Evolutionary conservation across 2,113 vertebrate species (phyloP), one percentile per base, ranked within the genome.

Genomic region (Marmota flaviventris): DNA sequence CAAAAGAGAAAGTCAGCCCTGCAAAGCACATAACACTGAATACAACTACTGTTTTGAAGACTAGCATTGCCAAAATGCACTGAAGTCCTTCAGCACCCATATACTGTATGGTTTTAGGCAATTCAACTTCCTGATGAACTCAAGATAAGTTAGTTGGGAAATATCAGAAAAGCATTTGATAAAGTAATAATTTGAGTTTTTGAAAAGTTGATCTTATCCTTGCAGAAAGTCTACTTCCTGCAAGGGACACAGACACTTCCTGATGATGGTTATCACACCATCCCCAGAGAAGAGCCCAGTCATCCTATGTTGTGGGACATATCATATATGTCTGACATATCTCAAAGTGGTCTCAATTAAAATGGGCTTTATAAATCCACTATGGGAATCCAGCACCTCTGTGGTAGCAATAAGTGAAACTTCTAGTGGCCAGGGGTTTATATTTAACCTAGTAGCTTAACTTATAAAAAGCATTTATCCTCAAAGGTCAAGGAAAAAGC

Each of bases 301-400:
- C 16, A 56, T 5, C 20, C 78, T 73, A 53, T 24, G 29, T n/a
- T 72, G 51, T 78, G 67, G 8, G 51, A 34, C 29, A 61, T 22
- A 39, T 58, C 18, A 12, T 10, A 4, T 4, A 27, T 20, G 17
- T 12, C 6, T 6, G 1, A 3, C 24, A 37, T 45, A 14, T 18
- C 4, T 34, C 53, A n/a, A 32, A 2, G 34, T 20, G 18, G 45
- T 42, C n/a, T 58, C 14, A 20, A 12, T 39, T 53, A 67, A 53
- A 51, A 51, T 13, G 48, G 10, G 12, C 48, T 51, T 51, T 51
- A 51, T 51, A 51, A 51, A 51, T 51, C 48, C 48, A 51, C 48
- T 12, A 51, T 51, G 48, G 12, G 48, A 51, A 51, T 51, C 48
- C 48, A 51, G 1, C 67, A 18, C 13, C 45, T 25, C 4, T 69